A percentile compares a stretch with the other conserved stretches of the same genome.
Conservation (phyloP, 2,888 invertebrate genomes). For the Stramonita haemastoma region DNA sequence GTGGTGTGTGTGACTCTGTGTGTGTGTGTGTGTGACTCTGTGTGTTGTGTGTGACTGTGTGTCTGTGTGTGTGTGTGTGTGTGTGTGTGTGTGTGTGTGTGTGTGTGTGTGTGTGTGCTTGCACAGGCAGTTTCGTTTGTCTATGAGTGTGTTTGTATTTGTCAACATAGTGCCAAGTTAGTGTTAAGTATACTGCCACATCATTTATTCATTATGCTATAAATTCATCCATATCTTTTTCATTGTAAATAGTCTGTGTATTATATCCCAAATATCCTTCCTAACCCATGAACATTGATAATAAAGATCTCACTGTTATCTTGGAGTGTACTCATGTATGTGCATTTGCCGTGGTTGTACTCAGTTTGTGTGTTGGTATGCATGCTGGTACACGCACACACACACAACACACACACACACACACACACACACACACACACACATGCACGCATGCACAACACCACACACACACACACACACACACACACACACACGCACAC, state of each 20-base stretch:
- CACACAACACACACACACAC: constrained; percentile 19
- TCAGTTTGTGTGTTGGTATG: not conserved
- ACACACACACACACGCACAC: too few species aligned
- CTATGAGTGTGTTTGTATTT: not conserved
- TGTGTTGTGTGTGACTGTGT: not conserved
- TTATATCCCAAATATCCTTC: too few species aligned
- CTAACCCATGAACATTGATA: too few species aligned
- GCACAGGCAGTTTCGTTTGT: not conserved
- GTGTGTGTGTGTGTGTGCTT: not conserved
- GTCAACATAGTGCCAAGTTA: too few species aligned
- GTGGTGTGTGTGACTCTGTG: not conserved
- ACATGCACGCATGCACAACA: constrained; percentile 9
- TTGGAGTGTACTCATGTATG: not conserved
- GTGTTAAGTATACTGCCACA: too few species aligned
- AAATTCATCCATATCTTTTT: too few species aligned
- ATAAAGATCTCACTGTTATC: too few species aligned
- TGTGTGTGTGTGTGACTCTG: not conserved
- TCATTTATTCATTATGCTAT: too few species aligned
- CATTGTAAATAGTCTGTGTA: too few species aligned
- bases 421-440: constrained; percentile 18
- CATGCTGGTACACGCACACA: not conserved
- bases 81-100: not conserved
- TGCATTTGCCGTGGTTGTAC: not conserved
- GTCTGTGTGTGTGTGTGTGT: not conserved
- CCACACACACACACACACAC: too few species aligned